Evolutionary conservation across 1,140 invertebrate genomes (phyloP).

Genomic region (Pectinophora gossypiella): DNA sequence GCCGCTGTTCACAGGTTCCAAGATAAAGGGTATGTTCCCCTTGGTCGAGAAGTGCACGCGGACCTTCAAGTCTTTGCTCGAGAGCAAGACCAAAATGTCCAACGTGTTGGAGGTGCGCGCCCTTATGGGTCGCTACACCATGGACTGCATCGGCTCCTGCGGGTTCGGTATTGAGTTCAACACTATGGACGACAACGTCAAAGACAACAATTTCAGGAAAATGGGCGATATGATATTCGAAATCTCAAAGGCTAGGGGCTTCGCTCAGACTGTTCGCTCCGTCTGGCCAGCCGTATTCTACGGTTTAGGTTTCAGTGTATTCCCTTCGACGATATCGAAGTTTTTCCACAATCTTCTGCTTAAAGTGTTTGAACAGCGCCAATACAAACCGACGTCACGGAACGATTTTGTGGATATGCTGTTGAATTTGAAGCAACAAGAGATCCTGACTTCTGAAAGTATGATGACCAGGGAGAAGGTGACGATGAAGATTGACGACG

Average conservation of each 20-base stretch:
- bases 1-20: conserved; percentile 76
- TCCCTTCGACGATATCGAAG: background rate
- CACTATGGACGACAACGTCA: conserved; percentile 57
- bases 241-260: background rate
- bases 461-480: conserved; percentile 10
- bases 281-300: conserved; percentile 27
- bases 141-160: conserved; percentile 74
- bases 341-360: conserved; percentile 19
- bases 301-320: conserved; percentile 11
- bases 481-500: conserved; percentile 29
- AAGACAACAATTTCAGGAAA: conserved; percentile 55
- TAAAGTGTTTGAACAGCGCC: conserved; percentile 11
- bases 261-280: conserved; percentile 4
- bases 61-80: conserved; percentile 43
- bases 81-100: conserved; percentile 13
- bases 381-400: conserved; percentile 13
- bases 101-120: conserved; percentile 46
- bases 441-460: conserved; percentile 17
- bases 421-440: conserved; percentile 19
- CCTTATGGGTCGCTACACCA: conserved; percentile 63
- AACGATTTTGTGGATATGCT: conserved; percentile 31
- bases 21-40: conserved; percentile 76
- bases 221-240: conserved; percentile 52
- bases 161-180: conserved; percentile 76
- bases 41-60: conserved; percentile 50